Evolutionary conservation across 2,797 vertebrate species (phyloP), one percentile per base, ranked within the genome.

Genomic region (Lagothrix lagotricha): DNA sequence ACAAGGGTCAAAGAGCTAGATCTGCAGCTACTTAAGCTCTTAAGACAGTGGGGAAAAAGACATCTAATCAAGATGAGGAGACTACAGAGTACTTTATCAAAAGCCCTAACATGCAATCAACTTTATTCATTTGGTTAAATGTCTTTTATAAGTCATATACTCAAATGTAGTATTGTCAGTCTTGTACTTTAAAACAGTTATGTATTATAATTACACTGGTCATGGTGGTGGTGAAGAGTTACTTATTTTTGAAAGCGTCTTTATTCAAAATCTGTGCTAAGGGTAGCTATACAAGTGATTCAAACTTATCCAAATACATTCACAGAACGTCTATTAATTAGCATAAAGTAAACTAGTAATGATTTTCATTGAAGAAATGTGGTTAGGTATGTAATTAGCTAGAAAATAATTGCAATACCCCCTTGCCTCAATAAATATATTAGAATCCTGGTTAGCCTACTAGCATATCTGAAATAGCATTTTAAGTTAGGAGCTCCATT

Each of bases 341-440:
- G 19, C 24, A 79, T 11, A 79, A 57, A 17, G 20, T 57, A 95
- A 93, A 22, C 58, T 41, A 93, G 36, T 64, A 50, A 90, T 39
- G 72, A 85, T 92, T 89, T 92, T 70, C 28, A 76, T 46, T 85
- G 46, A 94, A 64, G 48, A 96, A 79, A 36, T 41, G 14, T 87
- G n/a, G 39, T 83, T 36, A 90, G 57, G 82, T 28, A 77, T 19
- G 7, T 50, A 30, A 30, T 54, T 67, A 83, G 76, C 13, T 57
- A 14, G 28, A 75, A 89, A 76, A 52, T 90, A 48, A 79, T 81
- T 73, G 13, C 15, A 77, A 72, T 10, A 77, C 0, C 33, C 12
- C 8, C 7, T 77, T 94, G 20, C 17, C 76, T 52, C 48, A 61
- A 70, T 83, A 88, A 91, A 73, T 79, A 50, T 73, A 39, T n/a